Evolutionary conservation across 2,888 invertebrate species (phyloP).

Genomic region (Melieria crassipennis): DNA sequence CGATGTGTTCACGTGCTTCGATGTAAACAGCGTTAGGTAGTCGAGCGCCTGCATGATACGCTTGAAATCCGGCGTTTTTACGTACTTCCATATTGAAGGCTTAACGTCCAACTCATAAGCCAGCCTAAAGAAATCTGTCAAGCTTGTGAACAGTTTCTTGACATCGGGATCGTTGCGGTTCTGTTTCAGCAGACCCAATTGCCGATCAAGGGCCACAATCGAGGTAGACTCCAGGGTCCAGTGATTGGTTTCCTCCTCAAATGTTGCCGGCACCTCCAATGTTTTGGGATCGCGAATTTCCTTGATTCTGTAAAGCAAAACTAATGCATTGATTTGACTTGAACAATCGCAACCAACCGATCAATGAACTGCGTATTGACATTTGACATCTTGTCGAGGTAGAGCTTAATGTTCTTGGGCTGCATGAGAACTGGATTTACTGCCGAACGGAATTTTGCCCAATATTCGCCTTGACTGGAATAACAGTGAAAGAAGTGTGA

Average conservation of each 20-base stretch:
- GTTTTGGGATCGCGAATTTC: conserved; percentile 52
- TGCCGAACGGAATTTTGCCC: conserved; percentile 74
- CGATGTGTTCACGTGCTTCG: conserved; percentile 62
- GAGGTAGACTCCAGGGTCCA: conserved; percentile 70
- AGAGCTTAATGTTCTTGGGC: conserved; percentile 70
- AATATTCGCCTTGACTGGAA: conserved; percentile 68
- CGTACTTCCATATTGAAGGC: conserved; percentile 59
- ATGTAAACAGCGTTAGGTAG: conserved; percentile 54
- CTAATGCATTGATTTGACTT: no score
- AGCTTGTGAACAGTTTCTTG: conserved; percentile 43
- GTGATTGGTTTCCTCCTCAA: conserved; percentile 67
- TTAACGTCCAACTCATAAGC: conserved; percentile 54
- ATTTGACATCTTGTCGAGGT: conserved; percentile 67
- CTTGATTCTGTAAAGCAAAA: conserved; percentile 51
- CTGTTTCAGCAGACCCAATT: conserved; percentile 52
- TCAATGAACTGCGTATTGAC: conserved; percentile 65
- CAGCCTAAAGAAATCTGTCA: conserved; percentile 39
- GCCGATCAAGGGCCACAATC: conserved; percentile 63
- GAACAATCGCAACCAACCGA: conserved; percentile 46
- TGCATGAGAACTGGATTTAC: conserved; percentile 76
- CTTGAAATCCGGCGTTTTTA: conserved; percentile 54
- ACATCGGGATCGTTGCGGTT: conserved; percentile 39
- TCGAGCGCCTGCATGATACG: conserved; percentile 56
- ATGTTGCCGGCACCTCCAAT: conserved; percentile 64
- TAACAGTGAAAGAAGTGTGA: neutral